A percentile compares a stretch with the other conserved stretches of the same genome.
These are phyloP conservation scores for Thumatha senex DNA, from an alignment of 2,888 invertebrate species.

Conservation along the genomic window DNA sequence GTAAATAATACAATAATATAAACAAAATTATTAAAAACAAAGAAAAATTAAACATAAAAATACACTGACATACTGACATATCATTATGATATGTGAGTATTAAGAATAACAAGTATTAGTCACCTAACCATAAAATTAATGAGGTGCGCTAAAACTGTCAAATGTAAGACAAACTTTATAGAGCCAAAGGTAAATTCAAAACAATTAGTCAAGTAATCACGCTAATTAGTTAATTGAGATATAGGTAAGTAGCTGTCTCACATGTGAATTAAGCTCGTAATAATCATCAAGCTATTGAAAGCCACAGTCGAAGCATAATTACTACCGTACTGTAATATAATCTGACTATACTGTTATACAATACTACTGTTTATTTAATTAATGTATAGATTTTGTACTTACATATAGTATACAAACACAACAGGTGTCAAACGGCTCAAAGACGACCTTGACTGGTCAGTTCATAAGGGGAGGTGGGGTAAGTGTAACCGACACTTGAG, in stretches of 20 bases:
- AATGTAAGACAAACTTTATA: too few relatives aligned
- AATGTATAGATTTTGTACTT: constrained; percentile 50
- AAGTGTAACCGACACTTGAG: constrained; percentile 53
- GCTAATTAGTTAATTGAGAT: constrained; percentile 25
- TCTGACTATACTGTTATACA: constrained; percentile 16
- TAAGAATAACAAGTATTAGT: too few relatives aligned
- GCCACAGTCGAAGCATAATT: constrained; percentile 8
- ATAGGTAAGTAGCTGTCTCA: constrained; percentile 16
- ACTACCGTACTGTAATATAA: background rate
- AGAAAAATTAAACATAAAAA: too few relatives aligned
- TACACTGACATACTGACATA: too few relatives aligned
- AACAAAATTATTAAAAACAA: too few relatives aligned
- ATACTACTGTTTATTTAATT: constrained; percentile 30
- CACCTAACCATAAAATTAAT: too few relatives aligned
- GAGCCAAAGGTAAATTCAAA: background rate
- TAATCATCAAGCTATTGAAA: constrained; percentile 11
- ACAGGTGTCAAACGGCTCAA: constrained; percentile 73
- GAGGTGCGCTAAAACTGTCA: background rate
- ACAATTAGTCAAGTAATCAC: constrained; percentile 2
- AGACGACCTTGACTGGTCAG: constrained; percentile 66
- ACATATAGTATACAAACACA: constrained; percentile 67
- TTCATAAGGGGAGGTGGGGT: constrained; percentile 42
- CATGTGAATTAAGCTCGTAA: constrained; percentile 11
- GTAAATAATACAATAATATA: background rate
- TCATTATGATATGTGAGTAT: too few relatives aligned